Conservation (phyloP, 1,140 invertebrate species). For the Drosophila teissieri region DNA sequence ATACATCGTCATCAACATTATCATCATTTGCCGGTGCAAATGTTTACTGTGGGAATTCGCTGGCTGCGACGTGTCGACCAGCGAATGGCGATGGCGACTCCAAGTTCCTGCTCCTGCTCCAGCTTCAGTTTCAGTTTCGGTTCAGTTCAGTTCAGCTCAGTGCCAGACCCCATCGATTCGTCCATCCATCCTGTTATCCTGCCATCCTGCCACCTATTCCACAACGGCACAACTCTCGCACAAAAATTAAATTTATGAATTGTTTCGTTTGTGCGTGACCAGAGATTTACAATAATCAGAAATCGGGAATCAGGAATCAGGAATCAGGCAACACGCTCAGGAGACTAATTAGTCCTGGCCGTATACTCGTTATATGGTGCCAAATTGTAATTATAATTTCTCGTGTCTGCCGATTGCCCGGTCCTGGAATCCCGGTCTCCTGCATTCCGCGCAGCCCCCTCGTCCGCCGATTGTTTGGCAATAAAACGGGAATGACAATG, state of each 20-base stretch:
- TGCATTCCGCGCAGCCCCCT: neutral
- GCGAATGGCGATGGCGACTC: conserved; percentile 10
- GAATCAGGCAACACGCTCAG: conserved; percentile 79
- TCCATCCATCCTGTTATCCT: neutral
- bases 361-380: conserved; percentile 15
- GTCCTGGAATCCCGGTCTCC: conserved; percentile 10
- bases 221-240: conserved; percentile 4
- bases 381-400: conserved; percentile 80
- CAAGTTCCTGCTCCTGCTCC: neutral
- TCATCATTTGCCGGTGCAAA: conserved; percentile 72
- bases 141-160: neutral
- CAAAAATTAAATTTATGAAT: conserved; percentile 82
- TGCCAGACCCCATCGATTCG: neutral
- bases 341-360: conserved; percentile 76
- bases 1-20: conserved; percentile 59
- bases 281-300: conserved; percentile 82
- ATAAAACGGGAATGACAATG: conserved; percentile 50
- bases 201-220: conserved; percentile 7
- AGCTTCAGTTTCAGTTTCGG: too few relatives aligned
- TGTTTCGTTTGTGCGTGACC: conserved; percentile 81
- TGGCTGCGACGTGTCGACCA: conserved; percentile 63
- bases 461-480: conserved; percentile 26
- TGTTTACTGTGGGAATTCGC: conserved; percentile 80
- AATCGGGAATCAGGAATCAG: conserved; percentile 78
- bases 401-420: conserved; percentile 55